These are phyloP conservation scores for Drosophila tanythrix DNA, from an alignment of 2,888 invertebrate species.

Conservation along the genomic window DNA sequence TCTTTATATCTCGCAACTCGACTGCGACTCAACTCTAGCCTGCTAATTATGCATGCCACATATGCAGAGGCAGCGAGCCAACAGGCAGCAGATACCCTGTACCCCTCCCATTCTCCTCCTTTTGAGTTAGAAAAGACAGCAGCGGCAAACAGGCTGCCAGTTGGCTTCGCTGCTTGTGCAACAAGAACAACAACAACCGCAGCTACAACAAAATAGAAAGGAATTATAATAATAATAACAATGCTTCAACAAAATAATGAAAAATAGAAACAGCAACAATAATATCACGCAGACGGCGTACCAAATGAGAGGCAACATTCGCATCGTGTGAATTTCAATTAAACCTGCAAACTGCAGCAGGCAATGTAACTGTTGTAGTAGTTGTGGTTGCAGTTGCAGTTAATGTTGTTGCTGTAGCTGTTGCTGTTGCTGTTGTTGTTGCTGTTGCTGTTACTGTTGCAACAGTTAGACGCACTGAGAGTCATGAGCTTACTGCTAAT, in stretches of 20 bases:
- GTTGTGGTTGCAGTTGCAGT: slow-evolving; percentile 1
- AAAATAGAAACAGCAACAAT: slow-evolving; percentile 41
- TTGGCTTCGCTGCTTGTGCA: slow-evolving; percentile 59
- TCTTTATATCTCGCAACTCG: slow-evolving; percentile 44
- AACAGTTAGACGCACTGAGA: slow-evolving; percentile 63
- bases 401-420: slow-evolving; percentile 10
- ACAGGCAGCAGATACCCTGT: not conserved
- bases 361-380: slow-evolving; percentile 21
- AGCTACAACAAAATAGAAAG: slow-evolving; percentile 56
- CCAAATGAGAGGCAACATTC: slow-evolving; percentile 69
- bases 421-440: not conserved
- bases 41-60: slow-evolving; percentile 79
- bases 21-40: slow-evolving; percentile 51
- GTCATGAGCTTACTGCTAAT: slow-evolving; percentile 67
- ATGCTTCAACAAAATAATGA: slow-evolving; percentile 63
- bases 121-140: slow-evolving; percentile 52
- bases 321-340: slow-evolving; percentile 83
- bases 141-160: slow-evolving; percentile 45
- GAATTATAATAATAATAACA: slow-evolving; percentile 76
- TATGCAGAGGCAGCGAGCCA: slow-evolving; percentile 54
- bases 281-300: slow-evolving; percentile 71
- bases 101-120: not conserved
- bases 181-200: slow-evolving; percentile 39
- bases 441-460: slow-evolving; percentile 9
- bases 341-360: slow-evolving; percentile 49